Base-by-base conservation (phyloP, 2,113 vertebrate species). In the Hippocampus comes region DNA sequence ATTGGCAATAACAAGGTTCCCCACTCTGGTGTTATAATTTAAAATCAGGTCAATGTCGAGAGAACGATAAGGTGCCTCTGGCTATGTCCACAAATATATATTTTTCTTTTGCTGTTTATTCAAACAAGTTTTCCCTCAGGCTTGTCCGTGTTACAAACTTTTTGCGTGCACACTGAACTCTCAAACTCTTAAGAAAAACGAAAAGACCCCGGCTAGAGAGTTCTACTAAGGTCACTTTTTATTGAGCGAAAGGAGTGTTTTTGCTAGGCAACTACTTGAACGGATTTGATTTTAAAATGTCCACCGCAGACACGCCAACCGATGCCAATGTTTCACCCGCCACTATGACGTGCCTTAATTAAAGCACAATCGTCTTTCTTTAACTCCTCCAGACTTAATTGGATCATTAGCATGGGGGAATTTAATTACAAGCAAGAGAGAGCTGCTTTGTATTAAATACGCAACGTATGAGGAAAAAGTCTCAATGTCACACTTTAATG, bases 391-490 rank as follows among this genome's bases (percentile, higher is more conserved):
- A 63, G 72, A 73, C 84, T 82, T 82, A 88, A 90, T 88, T 84
- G 83, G 76, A 84, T 86, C 82, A 86, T 89, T 89, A 88, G 81
- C 68, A 67, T 80, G 82, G 77, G 82, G 80, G 59, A 61, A 88
- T 88, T 84, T 85, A 83, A 89, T 91, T 86, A 89, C 80, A 86
- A 73, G 70, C 73, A 34, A 61, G 27, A 61, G 59, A 69, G 30
- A 68, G 68, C 78, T 67, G 70, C 43, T 76, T 76, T 60, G 77
- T 68, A 86, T 84, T 87, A 78, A 88, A 85, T 77, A 48, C 75
- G 76, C 71, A 87, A 83, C 83, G 75, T 30, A 30, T 59, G 25
- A 60, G 7, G 80, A 65, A 72, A 82, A 80, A 84, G 57, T 81
- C 82, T 71, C 76, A 63, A n/a, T 64, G 20, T 64, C 38, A 15